Evolutionary conservation across 2,113 vertebrate species (phyloP).

Genomic region (Alosa alosa): DNA sequence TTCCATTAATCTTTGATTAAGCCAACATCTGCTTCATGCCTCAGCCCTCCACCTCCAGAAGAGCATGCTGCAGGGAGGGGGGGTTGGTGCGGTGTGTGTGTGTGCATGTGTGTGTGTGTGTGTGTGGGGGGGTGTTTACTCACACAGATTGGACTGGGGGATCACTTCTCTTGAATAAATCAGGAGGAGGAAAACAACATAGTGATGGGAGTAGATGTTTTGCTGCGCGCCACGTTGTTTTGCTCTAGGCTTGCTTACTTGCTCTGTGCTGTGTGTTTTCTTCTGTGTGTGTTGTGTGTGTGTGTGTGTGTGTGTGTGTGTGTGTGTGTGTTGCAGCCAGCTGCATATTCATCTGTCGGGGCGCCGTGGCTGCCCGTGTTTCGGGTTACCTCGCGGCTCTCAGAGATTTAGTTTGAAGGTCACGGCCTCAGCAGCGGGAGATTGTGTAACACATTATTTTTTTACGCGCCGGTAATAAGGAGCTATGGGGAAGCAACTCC

Average conservation of each 20-base stretch:
- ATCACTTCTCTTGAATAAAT: slow-evolving; percentile 35
- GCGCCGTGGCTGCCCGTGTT: not conserved
- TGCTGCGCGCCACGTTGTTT: slow-evolving; percentile 37
- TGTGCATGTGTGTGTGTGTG: slow-evolving; percentile 1
- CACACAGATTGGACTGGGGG: slow-evolving; percentile 12
- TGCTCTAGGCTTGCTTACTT: not conserved
- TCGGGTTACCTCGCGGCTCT: slow-evolving; percentile 75
- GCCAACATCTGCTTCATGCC: slow-evolving; percentile 64
- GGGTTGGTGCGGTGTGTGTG: slow-evolving; percentile 17
- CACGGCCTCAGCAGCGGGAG: slow-evolving; percentile 56
- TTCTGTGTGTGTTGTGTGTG: slow-evolving; percentile 26
- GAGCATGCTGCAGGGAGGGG: slow-evolving; percentile 37
- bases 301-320: slow-evolving; percentile 18
- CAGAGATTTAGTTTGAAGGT: slow-evolving; percentile 74
- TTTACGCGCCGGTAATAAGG: slow-evolving; percentile 27
- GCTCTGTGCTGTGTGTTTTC: not conserved
- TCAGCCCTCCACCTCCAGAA: slow-evolving; percentile 34
- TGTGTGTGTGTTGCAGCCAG: not conserved
- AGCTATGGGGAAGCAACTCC: not conserved
- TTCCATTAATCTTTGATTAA: slow-evolving; percentile 71
- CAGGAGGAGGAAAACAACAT: slow-evolving; percentile 35
- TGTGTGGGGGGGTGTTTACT: slow-evolving; percentile 22
- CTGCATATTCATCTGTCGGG: not conserved
- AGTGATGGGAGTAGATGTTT: slow-evolving; percentile 26
- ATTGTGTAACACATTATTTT: slow-evolving; percentile 86